Evolutionary conservation across 1,140 invertebrate species (phyloP), one percentile per base, ranked within the genome.

Genomic region (Brachionus plicatilis): DNA sequence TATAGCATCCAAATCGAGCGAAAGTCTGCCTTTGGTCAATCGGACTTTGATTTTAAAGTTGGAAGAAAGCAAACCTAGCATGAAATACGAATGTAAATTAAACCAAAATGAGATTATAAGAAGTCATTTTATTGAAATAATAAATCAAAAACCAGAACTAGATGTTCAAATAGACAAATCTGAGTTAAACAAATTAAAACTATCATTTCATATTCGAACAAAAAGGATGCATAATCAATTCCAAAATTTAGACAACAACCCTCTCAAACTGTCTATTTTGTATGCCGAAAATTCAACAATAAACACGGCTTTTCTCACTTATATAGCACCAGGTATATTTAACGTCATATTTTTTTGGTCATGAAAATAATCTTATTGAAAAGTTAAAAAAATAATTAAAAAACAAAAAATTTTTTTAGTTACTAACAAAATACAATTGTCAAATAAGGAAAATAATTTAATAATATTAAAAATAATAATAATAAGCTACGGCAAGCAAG

Each of bases 231-330:
- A 27, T 14, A 37, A 20, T 5, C 11, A 37, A 9, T 47, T 27
- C 27, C 9, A 50, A 37, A 9, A 76, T 27, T 27, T 50, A 11
- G 43, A 76, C 12, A 7, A 11, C 12, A 76, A 29, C 2, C 79
- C 79, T 5, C 9, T 45, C 8, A 82, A 82, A 47, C 17, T 65
- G 11, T 82, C 65, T 4, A 82, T 82, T 41, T 24, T 82, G 1
- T 82, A 82, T 65, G 17, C 43, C 17, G 79, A 60, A 60, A 82
- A 82, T 66, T 82, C 79, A 12, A 82, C 79, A 12, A 37, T 82
- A 17, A 47, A 45, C 45, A 17, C 8, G 4, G 79, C 79, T 37
- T 45, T 43, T n/a, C 27, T 65, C 3, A 68, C 53, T 14, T 82
- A 37, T 68, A 65, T 82, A 27, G 79, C 79, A 9, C 79, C 79